Percentiles rank a stretch among this genome's conserved stretches.
Evolutionary conservation across 2,888 invertebrate species (phyloP).

Genomic region (Adelphocoris suturalis): DNA sequence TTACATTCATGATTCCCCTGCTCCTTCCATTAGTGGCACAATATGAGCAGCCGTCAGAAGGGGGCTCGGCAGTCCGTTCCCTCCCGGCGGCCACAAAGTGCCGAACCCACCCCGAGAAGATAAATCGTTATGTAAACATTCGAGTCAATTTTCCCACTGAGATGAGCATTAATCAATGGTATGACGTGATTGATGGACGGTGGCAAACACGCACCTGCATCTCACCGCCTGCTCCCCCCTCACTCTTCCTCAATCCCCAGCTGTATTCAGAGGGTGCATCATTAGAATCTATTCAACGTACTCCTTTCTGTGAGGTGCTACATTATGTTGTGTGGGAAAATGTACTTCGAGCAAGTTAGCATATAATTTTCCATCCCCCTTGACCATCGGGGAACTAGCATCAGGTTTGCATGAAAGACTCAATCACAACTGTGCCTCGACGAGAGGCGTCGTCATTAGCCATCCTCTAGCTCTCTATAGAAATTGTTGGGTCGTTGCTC

Average conservation of each 20-base stretch:
- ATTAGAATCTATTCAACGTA: conserved; percentile 63
- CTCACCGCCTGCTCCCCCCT: background rate
- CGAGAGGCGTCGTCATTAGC: background rate
- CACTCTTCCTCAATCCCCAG: background rate
- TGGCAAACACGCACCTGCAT: conserved; percentile 62
- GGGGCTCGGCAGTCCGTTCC: conserved; percentile 29
- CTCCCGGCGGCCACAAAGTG: conserved; percentile 32
- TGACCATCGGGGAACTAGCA: conserved; percentile 6
- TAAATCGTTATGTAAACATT: conserved; percentile 69
- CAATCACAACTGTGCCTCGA: background rate
- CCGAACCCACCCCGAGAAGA: conserved; percentile 46
- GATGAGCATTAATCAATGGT: conserved; percentile 68
- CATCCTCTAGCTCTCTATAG: background rate
- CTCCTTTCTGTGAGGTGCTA: background rate
- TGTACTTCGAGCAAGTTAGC: background rate
- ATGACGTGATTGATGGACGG: conserved; percentile 64
- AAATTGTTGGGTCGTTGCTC: background rate
- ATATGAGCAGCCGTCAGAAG: conserved; percentile 11
- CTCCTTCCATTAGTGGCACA: conserved; percentile 20
- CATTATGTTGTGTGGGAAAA: conserved; percentile 21
- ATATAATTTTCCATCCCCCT: background rate
- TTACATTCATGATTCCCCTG: background rate
- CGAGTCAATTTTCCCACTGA: conserved; percentile 67
- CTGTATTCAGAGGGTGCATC: conserved; percentile 21
- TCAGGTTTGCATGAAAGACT: conserved; percentile 14